Evolutionary conservation across 2,888 invertebrate genomes (phyloP).

Genomic region (Invenusta paracnida): DNA sequence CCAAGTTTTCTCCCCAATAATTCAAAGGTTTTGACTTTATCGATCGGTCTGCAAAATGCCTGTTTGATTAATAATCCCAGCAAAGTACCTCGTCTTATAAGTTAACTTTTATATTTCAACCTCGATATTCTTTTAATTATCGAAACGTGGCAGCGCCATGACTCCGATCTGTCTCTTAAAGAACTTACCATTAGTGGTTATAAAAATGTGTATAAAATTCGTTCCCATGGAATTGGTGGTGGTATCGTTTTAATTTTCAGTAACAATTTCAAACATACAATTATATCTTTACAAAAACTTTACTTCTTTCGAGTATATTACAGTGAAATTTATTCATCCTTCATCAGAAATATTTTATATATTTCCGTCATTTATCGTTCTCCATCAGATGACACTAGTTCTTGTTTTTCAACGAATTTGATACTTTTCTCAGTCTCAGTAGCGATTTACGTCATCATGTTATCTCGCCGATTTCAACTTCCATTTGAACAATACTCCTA

Average conservation of each 20-base stretch:
- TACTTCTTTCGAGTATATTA: constrained; percentile 19
- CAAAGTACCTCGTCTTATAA: neutral
- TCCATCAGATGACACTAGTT: neutral
- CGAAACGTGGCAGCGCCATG: constrained; percentile 11
- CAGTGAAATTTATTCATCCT: constrained; percentile 11
- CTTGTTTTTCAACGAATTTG: neutral
- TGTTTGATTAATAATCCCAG: neutral
- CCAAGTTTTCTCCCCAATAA: neutral
- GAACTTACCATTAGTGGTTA: constrained; percentile 19
- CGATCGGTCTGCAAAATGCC: constrained; percentile 3
- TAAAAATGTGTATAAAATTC: constrained; percentile 25
- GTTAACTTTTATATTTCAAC: neutral
- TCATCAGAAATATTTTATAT: constrained; percentile 9
- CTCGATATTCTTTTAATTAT: constrained; percentile 15
- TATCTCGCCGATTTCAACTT: constrained; percentile 15
- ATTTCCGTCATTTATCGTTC: constrained; percentile 23
- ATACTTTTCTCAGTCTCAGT: constrained; percentile 21
- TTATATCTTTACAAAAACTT: neutral
- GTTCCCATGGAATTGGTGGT: constrained; percentile 6
- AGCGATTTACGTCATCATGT: constrained; percentile 22
- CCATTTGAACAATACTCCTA: no score
- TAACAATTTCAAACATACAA: neutral
- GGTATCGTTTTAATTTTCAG: constrained; percentile 19
- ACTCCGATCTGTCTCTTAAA: constrained; percentile 24
- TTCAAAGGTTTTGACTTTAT: neutral